Evolutionary conservation across 2,888 invertebrate genomes (phyloP), one percentile per base, ranked within the genome.

Genomic region (Cantharis nigra): DNA sequence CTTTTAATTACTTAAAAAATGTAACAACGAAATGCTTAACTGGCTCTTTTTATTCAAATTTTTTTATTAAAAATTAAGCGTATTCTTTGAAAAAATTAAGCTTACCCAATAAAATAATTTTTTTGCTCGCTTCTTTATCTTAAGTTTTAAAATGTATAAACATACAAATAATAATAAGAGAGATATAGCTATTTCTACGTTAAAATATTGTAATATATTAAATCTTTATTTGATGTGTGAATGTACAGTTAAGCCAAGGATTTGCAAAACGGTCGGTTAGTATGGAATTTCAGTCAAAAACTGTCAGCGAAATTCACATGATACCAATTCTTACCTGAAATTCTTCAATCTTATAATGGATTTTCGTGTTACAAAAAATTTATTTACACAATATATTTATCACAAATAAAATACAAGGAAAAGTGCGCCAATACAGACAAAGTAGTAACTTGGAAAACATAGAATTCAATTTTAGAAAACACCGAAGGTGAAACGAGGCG

Each of bases 391-490:
- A 26, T 26, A n/a, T n/a, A 70, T 70, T 16, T 33, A 69, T 69
- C 5, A 11, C 14, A 13, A 28, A 70, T 70, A 33, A 67, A 65
- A 20, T 30, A 69, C 63, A 13, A 69, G 49, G 16, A n/a, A 9
- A 69, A 16, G 16, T 23, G 26, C 65, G 63, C 70, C 71, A 65
- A 72, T 78, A 64, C 76, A 78, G 77, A 75, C 74, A 75, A 77
- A 79, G 77, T 77, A 77, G 75, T 65, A 65, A 79, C 72, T 79
- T 77, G 70, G 72, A 77, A 79, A 77, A 75, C 79, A 77, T 77
- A 65, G 72, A 79, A 79, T 77, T 77, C 74, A 79, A 79, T 79
- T 79, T 76, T 72, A 75, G 71, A 65, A 72, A 79, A 76, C 76
- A 76, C 74, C 76, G 76, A 76, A 76, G 76, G 71, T 72, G 49